phyloP scores from a whole-genome alignment of 2,888 invertebrate species.

The Scrobipalpa atriplicella region DNA sequence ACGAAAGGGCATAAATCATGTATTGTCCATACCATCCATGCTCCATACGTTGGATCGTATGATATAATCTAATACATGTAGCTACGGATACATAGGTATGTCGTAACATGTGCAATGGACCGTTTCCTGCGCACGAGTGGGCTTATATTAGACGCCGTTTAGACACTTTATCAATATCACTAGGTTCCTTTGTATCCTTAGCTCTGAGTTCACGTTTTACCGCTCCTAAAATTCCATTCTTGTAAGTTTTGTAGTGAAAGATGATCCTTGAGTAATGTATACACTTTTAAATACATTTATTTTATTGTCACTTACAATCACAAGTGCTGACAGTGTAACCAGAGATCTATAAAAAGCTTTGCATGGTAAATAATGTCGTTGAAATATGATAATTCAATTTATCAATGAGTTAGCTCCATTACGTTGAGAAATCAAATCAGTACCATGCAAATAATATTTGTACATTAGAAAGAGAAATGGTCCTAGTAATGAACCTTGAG shows the following conservation, averaged over 20 bases:
- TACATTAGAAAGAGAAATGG: not conserved
- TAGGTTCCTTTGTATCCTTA: not conserved
- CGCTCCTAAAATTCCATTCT: not conserved
- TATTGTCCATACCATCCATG: not conserved
- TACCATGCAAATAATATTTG: not conserved
- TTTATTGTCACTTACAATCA: slow-evolving; percentile 4
- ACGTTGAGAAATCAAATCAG: not conserved
- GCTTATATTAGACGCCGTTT: slow-evolving; percentile 13
- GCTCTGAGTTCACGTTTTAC: not conserved
- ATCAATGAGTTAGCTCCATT: not conserved
- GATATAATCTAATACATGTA: not conserved
- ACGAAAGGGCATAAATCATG: slow-evolving; percentile 5
- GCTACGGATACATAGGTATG: not conserved
- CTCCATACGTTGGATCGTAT: not conserved
- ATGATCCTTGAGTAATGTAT: not conserved
- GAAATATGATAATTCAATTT: not conserved
- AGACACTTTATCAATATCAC: slow-evolving; percentile 10
- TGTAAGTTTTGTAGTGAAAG: not conserved
- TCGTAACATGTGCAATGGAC: slow-evolving; percentile 12
- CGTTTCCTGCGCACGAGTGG: slow-evolving; percentile 17
- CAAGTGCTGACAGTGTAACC: slow-evolving; percentile 3
- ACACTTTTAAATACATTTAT: not conserved
- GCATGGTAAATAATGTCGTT: not conserved
- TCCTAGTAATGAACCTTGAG: not conserved
- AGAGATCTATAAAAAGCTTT: not conserved